A percentile compares a stretch with the other conserved stretches of the same genome.
Conservation (phyloP, 2,113 vertebrate species). For the Triplophysa rosa region DNA sequence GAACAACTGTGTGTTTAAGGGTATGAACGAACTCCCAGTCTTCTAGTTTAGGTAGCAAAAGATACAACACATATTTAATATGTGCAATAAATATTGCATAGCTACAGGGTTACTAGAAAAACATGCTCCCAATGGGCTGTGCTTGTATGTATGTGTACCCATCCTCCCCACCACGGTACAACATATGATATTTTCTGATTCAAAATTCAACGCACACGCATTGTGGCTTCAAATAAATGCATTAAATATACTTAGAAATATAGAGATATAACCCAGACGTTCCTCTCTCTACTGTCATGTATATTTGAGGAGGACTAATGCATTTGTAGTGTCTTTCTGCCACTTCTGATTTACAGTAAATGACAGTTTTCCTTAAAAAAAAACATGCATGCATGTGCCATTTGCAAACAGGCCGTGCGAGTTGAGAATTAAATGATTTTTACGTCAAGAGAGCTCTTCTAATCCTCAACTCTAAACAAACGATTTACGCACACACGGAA, state of each 20-base stretch:
- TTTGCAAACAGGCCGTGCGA: not conserved
- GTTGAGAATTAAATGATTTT: slow-evolving; percentile 18
- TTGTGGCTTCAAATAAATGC: not conserved
- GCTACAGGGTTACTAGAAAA: slow-evolving; percentile 12
- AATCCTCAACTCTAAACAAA: slow-evolving; percentile 23
- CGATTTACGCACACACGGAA: slow-evolving; percentile 12
- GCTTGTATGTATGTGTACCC: not conserved
- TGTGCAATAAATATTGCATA: slow-evolving; percentile 34
- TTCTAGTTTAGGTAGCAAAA: slow-evolving; percentile 29
- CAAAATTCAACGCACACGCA: slow-evolving; percentile 10
- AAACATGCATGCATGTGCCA: not conserved
- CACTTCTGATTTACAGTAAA: slow-evolving; percentile 17
- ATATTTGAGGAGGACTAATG: slow-evolving; percentile 49
- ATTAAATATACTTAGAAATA: slow-evolving; percentile 20
- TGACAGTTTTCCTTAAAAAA: slow-evolving; percentile 23
- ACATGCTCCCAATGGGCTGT: not conserved
- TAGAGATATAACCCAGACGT: not conserved
- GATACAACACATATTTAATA: slow-evolving; percentile 30
- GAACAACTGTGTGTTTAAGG: slow-evolving; percentile 15
- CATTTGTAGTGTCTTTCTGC: slow-evolving; percentile 43
- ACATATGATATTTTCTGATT: not conserved
- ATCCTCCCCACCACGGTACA: not conserved
- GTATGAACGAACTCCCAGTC: slow-evolving; percentile 27
- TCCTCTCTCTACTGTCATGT: slow-evolving; percentile 20
- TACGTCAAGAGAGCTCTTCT: slow-evolving; percentile 10